Evolutionary conservation across 1,140 invertebrate species (phyloP).

Genomic region (Heliconius congener): DNA sequence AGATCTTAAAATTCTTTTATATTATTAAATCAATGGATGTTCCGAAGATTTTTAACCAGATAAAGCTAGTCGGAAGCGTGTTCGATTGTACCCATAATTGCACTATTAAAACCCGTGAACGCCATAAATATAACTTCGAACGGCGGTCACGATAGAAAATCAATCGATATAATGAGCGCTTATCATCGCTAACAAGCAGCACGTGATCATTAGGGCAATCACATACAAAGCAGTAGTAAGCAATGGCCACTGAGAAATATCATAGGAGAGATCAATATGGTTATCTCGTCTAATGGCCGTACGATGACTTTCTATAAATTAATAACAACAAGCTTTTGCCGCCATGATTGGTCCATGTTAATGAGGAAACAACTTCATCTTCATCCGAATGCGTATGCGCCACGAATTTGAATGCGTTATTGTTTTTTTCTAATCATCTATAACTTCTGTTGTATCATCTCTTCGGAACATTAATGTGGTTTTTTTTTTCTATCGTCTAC

Average conservation of each 20-base stretch:
- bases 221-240: slow-evolving; percentile 58
- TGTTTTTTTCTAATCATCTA: slow-evolving; percentile 53
- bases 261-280: slow-evolving; percentile 71
- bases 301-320: slow-evolving; percentile 80
- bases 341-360: slow-evolving; percentile 67
- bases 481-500: neutral
- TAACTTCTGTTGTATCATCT: slow-evolving; percentile 46
- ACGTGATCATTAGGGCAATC: slow-evolving; percentile 75
- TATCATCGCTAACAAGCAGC: slow-evolving; percentile 74
- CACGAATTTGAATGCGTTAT: slow-evolving; percentile 49
- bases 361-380: slow-evolving; percentile 75
- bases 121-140: slow-evolving; percentile 67
- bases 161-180: slow-evolving; percentile 70
- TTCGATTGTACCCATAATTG: slow-evolving; percentile 67
- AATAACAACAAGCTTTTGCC: slow-evolving; percentile 70
- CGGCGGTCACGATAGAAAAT: slow-evolving; percentile 58
- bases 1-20: neutral
- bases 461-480: neutral
- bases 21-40: neutral
- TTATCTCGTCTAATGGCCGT: slow-evolving; percentile 71
- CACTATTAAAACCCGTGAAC: slow-evolving; percentile 71
- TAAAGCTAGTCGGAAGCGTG: slow-evolving; percentile 48
- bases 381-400: slow-evolving; percentile 51
- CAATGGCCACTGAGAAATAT: slow-evolving; percentile 54
- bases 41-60: slow-evolving; percentile 38